These are phyloP conservation scores for Lasiurus borealis DNA, from an alignment of 2,113 vertebrate species.

Conservation along the genomic window DNA sequence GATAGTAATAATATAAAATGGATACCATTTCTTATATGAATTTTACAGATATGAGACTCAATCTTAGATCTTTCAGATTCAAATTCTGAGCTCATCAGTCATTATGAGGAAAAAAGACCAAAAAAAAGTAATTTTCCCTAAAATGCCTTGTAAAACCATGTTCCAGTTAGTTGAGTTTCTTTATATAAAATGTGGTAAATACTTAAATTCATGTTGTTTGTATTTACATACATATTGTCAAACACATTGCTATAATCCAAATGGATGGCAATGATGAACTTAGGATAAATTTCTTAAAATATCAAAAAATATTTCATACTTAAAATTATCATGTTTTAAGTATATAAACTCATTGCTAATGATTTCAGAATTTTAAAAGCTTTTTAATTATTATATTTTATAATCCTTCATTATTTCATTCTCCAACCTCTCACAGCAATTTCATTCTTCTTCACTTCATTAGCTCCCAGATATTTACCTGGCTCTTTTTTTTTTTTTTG, in stretches of 20 bases:
- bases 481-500: neutral
- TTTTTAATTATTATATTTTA: neutral
- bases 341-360: neutral
- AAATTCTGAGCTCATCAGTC: constrained; percentile 1
- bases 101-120: neutral
- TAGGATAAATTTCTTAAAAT: neutral
- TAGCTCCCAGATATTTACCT: neutral
- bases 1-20: neutral
- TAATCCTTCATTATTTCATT: neutral
- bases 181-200: neutral
- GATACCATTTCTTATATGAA: neutral
- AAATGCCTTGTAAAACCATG: neutral
- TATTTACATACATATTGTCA: neutral
- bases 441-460: neutral
- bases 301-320: neutral
- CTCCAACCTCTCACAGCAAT: neutral
- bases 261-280: neutral
- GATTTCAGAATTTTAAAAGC: neutral
- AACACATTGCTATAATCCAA: neutral
- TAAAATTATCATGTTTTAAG: neutral
- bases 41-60: neutral
- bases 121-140: neutral
- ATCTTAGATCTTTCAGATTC: neutral
- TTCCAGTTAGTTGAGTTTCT: neutral
- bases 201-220: neutral